A percentile compares a stretch with the other conserved stretches of the same genome.
Evolutionary conservation across 1,140 invertebrate genomes (phyloP).

Genomic region (Drosophila oshimai): DNA sequence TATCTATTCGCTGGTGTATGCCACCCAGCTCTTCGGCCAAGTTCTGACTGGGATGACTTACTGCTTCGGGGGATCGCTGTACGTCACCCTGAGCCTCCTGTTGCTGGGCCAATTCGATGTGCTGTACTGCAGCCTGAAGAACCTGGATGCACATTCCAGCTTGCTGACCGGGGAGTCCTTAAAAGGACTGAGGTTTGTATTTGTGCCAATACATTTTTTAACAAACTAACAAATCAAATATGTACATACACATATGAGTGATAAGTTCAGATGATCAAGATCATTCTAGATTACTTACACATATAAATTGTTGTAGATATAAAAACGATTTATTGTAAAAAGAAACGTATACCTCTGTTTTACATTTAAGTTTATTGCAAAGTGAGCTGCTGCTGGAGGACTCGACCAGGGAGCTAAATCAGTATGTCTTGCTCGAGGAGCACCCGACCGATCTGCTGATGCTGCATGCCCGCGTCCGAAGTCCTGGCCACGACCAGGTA

Average conservation of each 20-base stretch:
- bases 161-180: constrained; percentile 37
- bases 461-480: not conserved
- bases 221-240: no score
- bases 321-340: no score
- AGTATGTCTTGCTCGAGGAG: constrained; percentile 62
- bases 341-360: not conserved
- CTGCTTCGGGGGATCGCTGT: constrained; percentile 53
- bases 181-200: constrained; percentile 45
- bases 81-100: constrained; percentile 56
- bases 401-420: constrained; percentile 56
- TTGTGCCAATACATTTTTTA: no score
- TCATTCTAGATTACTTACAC: no score
- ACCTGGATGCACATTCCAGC: constrained; percentile 57
- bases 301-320: no score
- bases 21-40: constrained; percentile 63
- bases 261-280: no score
- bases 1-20: constrained; percentile 52
- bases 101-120: constrained; percentile 72
- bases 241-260: no score
- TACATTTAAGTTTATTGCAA: constrained; percentile 47
- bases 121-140: constrained; percentile 77
- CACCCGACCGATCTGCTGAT: constrained; percentile 46
- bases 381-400: constrained; percentile 30
- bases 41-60: constrained; percentile 51
- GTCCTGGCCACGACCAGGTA: not conserved